phyloP scores from a whole-genome alignment of 1,140 invertebrate genomes.

The Onthophagus taurus region DNA sequence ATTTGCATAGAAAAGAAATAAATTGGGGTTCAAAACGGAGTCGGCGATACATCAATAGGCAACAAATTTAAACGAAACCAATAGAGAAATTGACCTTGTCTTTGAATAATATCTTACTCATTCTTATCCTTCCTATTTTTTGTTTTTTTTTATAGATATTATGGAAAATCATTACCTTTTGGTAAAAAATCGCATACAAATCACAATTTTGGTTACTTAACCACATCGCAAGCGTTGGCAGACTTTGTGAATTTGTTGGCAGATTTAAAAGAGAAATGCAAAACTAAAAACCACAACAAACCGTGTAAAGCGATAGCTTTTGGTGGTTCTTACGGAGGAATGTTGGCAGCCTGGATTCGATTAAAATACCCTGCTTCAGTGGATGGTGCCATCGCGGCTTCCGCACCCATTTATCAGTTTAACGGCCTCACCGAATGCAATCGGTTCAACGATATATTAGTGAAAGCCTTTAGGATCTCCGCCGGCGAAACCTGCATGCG shows the following conservation, averaged over 20 bases:
- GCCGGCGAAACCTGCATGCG: slow-evolving; percentile 50
- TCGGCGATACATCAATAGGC: no score
- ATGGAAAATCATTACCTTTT: slow-evolving; percentile 87
- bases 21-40: no score
- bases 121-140: no score
- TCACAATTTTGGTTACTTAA: slow-evolving; percentile 72
- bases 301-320: slow-evolving; percentile 78
- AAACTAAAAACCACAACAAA: slow-evolving; percentile 26
- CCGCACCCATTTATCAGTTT: slow-evolving; percentile 91
- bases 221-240: slow-evolving; percentile 84
- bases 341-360: slow-evolving; percentile 91
- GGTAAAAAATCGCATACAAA: slow-evolving; percentile 63
- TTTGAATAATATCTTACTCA: no score
- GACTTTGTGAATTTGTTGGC: slow-evolving; percentile 82
- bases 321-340: slow-evolving; percentile 93
- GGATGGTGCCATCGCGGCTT: slow-evolving; percentile 81
- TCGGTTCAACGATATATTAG: slow-evolving; percentile 67
- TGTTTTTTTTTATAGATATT: slow-evolving; percentile 52
- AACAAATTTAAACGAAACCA: no score
- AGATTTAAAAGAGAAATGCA: slow-evolving; percentile 47
- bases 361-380: slow-evolving; percentile 93
- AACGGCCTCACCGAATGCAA: slow-evolving; percentile 68
- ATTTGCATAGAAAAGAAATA: no score
- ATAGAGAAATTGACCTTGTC: no score
- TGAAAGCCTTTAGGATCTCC: slow-evolving; percentile 58